Evolutionary conservation across 2,797 vertebrate species (phyloP).

Genomic region (Crocodylus rhombifer): DNA sequence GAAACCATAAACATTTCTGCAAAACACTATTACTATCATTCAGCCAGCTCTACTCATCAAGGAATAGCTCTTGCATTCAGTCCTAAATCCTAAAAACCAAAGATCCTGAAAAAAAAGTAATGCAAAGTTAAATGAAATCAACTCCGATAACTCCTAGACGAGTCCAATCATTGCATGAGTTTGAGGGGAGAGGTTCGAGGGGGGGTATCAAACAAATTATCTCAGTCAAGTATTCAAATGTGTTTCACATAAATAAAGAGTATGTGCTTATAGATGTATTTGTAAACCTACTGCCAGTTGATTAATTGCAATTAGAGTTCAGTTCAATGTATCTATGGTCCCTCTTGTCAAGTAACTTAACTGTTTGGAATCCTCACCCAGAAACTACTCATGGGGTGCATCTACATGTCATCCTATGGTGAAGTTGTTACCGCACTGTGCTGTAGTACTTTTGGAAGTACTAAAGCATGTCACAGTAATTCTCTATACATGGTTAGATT

Average conservation of each 20-base stretch:
- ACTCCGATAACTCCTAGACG: conserved; percentile 31
- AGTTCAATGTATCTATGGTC: background rate
- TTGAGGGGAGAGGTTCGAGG: background rate
- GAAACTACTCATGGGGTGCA: background rate
- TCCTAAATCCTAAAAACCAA: background rate
- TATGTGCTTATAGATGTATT: background rate
- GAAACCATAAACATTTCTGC: background rate
- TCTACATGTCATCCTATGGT: no score
- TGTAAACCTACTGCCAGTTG: background rate
- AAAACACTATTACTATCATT: background rate
- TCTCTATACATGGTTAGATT: no score
- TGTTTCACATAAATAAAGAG: background rate
- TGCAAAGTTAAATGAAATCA: conserved; percentile 39
- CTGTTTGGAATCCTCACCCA: background rate
- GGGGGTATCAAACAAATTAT: background rate
- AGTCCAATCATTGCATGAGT: conserved; percentile 11
- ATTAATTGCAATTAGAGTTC: no score
- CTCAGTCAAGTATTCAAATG: background rate
- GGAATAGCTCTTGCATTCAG: background rate
- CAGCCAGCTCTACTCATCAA: background rate
- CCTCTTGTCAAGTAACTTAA: background rate
- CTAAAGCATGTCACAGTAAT: no score
- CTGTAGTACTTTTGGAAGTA: no score
- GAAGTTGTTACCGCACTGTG: no score
- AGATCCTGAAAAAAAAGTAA: conserved; percentile 57